Conservation (phyloP, 2,113 vertebrate genomes). For the Pteropus alecto region DNA sequence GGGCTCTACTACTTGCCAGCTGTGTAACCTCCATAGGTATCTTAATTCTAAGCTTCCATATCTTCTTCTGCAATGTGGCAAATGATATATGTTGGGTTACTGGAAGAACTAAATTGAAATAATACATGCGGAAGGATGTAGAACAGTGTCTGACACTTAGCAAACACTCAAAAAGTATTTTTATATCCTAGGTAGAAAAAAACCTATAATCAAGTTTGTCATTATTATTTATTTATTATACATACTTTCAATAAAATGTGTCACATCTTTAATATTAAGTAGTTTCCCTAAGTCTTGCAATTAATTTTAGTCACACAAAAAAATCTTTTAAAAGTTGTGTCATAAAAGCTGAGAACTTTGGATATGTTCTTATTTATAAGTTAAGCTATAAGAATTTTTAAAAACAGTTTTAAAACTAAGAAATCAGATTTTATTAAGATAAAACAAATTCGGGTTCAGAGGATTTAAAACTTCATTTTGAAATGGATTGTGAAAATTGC, state of each 20-base stretch:
- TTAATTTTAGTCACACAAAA: neutral
- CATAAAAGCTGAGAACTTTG: neutral
- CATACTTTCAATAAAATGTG: neutral
- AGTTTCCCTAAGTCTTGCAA: neutral
- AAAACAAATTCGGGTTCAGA: neutral
- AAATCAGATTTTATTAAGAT: conserved; percentile 18
- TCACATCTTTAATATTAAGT: neutral
- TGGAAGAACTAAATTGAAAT: neutral
- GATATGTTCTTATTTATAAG: neutral
- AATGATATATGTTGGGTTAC: neutral
- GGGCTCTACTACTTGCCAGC: neutral
- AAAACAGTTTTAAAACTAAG: neutral
- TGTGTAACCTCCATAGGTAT: neutral
- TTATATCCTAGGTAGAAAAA: neutral
- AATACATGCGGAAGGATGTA: neutral
- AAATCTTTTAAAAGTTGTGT: neutral
- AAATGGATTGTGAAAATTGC: neutral
- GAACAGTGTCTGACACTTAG: neutral
- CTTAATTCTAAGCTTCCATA: neutral
- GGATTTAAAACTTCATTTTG: conserved; percentile 35
- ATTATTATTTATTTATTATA: neutral
- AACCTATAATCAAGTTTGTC: neutral
- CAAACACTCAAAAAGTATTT: neutral
- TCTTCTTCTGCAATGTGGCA: neutral
- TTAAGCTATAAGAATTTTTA: neutral